Conservation (phyloP, 2,888 invertebrate species). For the Polyommatus icarus region DNA sequence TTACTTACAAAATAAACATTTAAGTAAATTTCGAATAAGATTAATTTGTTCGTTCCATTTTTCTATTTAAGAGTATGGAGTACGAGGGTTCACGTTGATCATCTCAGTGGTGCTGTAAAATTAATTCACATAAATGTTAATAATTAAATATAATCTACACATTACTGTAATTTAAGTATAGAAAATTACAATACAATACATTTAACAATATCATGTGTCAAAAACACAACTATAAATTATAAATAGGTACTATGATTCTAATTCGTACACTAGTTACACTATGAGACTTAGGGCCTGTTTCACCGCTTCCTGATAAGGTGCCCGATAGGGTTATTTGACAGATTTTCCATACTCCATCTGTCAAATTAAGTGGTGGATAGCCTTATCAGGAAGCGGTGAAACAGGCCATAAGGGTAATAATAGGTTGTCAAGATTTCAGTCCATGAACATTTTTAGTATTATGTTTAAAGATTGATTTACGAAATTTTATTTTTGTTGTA, state of each 20-base stretch:
- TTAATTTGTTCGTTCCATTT: not conserved
- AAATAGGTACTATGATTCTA: not conserved
- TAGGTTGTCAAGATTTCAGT: too few species aligned
- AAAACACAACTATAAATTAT: not conserved
- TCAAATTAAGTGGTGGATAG: too few species aligned
- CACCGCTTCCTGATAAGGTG: too few species aligned
- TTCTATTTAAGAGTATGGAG: slow-evolving; percentile 85
- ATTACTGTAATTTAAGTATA: not conserved
- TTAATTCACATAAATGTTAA: slow-evolving; percentile 44
- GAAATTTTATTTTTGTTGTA: too few species aligned
- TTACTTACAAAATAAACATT: not conserved
- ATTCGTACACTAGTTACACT: not conserved
- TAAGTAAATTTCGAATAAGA: not conserved
- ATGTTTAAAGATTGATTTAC: too few species aligned
- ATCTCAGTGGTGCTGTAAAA: slow-evolving; percentile 91
- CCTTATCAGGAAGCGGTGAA: too few species aligned
- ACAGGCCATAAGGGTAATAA: too few species aligned
- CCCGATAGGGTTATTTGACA: too few species aligned
- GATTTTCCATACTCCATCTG: too few species aligned
- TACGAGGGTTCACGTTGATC: slow-evolving; percentile 93
- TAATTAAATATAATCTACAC: not conserved
- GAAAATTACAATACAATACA: not conserved
- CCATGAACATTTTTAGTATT: too few species aligned
- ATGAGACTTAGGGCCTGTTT: too few species aligned
- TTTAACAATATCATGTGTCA: not conserved